Evolutionary conservation across 23 tunicate species (phyloP).

Genomic region (Phallusia fumigata): DNA sequence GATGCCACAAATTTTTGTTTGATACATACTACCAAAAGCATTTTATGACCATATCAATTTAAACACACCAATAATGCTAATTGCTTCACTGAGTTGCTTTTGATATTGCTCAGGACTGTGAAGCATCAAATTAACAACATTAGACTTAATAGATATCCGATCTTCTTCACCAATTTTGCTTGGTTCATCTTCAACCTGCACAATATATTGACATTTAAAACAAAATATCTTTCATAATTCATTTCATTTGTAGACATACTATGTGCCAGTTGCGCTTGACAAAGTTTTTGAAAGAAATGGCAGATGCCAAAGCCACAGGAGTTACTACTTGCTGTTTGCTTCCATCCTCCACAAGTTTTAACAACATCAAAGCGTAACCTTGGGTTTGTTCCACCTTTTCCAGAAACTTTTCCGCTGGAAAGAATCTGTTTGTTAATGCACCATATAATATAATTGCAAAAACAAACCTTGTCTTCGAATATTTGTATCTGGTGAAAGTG

Average conservation of each 20-base stretch:
- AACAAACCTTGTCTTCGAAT: slow-evolving; percentile 46
- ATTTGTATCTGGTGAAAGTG: slow-evolving; percentile 50
- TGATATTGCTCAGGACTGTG: slow-evolving; percentile 68
- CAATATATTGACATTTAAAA: not conserved
- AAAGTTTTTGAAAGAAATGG: slow-evolving; percentile 92
- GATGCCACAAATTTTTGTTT: too few species aligned
- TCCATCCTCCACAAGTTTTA: slow-evolving; percentile 72
- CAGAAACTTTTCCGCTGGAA: slow-evolving; percentile 77
- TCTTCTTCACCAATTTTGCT: slow-evolving; percentile 64
- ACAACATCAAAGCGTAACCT: slow-evolving; percentile 68
- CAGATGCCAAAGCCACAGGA: slow-evolving; percentile 52
- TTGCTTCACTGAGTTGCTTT: slow-evolving; percentile 94
- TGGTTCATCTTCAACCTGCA: slow-evolving; percentile 70
- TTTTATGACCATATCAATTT: too few species aligned
- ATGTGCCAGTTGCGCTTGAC: slow-evolving; percentile 79
- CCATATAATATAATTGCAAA: not conserved
- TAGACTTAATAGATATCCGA: slow-evolving; percentile 62
- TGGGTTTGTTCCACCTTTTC: slow-evolving; percentile 61
- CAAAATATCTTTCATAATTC: not conserved
- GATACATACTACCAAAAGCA: too few species aligned
- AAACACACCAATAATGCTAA: slow-evolving; percentile 72
- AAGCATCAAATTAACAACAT: slow-evolving; percentile 81
- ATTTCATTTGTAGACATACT: slow-evolving; percentile 17
- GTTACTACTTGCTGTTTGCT: slow-evolving; percentile 4
- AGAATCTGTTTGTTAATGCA: not conserved